Base-by-base conservation (phyloP, 1,140 invertebrate species). In the Brachionus rubens region DNA sequence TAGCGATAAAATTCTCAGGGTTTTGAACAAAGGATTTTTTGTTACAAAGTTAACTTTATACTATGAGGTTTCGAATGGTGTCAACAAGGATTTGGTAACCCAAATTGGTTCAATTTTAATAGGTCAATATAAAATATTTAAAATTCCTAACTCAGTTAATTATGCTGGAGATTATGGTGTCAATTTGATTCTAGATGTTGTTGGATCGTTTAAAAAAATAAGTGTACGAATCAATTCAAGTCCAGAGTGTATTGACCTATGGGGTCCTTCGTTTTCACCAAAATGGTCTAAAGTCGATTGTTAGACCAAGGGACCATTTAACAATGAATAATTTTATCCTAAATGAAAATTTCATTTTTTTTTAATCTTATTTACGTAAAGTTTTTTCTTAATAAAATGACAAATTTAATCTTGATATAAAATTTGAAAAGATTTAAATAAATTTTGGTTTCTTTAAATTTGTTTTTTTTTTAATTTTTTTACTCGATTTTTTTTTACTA, bases 271-370 rank as follows among this genome's bases (percentile, higher is more conserved):
- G 9, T 54, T 72, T 41, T 14, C 50, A 12, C 68, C 68, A 7
- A 40, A 16, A 50, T 72, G 68, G 68, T 48, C 68, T 21, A 72
- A 41, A 50, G 50, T 72, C n/a, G 28, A 65, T 43, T 65, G 59
- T 28, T 62, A 28, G 33, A 54, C 12, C 28, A 36, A 28, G n/a
- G 36, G 12, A 7, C n/a, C 16, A 62, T 36, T 62, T 16, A n/a
- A 10, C 10, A 36, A 36, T 41, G 5, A 10, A 36, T 28, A 62
- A 62, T 62, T 62, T 40, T 62, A n/a, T n/a, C n/a, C n/a, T n/a
- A n/a, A 36, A 36, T 36, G 3, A 36, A 36, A 36, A 5, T 36
- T 36, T 36, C 4, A 5, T 36, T 36, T 36, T 36, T 36, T 36
- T 36, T 36, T 36, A 36, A 36, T n/a, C n/a, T n/a, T n/a, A n/a